These are phyloP conservation scores for Drosophila takahashii DNA, from an alignment of 1,140 invertebrate species.

Conservation along the genomic window DNA sequence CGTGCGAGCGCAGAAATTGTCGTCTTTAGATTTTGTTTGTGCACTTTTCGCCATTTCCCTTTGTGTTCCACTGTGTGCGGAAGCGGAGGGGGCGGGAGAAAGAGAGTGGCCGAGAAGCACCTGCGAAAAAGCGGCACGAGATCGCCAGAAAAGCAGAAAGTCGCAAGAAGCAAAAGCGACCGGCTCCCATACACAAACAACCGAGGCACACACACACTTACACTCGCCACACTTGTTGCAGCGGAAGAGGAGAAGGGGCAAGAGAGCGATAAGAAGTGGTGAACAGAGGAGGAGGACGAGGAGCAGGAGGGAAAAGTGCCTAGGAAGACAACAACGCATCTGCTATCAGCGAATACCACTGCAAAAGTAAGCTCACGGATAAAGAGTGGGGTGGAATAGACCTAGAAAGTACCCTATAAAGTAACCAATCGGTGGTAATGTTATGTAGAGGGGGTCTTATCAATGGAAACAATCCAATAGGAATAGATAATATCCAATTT, in stretches of 20 bases:
- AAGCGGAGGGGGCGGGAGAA: neutral
- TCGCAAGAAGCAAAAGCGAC: constrained; percentile 38
- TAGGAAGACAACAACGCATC: constrained; percentile 40
- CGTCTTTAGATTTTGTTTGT: constrained; percentile 54
- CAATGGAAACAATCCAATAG: too few species aligned
- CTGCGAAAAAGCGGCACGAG: constrained; percentile 53
- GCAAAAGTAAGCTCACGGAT: constrained; percentile 35
- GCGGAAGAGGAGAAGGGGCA: constrained; percentile 39
- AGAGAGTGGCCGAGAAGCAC: constrained; percentile 38
- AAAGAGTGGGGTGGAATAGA: neutral
- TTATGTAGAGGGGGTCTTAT: too few species aligned
- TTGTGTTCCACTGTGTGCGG: constrained; percentile 26
- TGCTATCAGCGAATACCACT: constrained; percentile 43
- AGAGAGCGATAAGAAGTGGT: constrained; percentile 4
- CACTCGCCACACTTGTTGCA: constrained; percentile 66
- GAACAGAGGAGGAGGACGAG: constrained; percentile 11
- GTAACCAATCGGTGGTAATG: neutral
- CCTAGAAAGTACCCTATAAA: constrained; percentile 1
- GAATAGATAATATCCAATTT: too few species aligned
- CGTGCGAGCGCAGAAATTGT: constrained; percentile 50
- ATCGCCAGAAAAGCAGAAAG: constrained; percentile 54
- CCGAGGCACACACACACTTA: constrained; percentile 31
- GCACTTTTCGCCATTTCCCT: constrained; percentile 51
- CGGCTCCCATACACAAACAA: constrained; percentile 43
- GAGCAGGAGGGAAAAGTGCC: constrained; percentile 26